phyloP scores from a whole-genome alignment of 2,113 vertebrate species.

The Maccullochella peelii region DNA sequence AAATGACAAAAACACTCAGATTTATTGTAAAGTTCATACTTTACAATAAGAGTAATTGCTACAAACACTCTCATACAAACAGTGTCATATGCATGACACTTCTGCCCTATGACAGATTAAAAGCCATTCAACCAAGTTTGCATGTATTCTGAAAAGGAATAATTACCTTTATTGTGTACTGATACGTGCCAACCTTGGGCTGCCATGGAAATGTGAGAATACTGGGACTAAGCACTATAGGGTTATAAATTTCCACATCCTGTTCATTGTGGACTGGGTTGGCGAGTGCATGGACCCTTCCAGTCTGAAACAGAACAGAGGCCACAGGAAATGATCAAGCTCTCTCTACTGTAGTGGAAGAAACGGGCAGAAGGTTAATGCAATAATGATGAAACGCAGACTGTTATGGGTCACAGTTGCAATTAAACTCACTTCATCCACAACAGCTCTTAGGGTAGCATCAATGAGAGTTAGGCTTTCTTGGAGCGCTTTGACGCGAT shows the following conservation, averaged over 20 bases:
- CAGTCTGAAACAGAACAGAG: constrained; percentile 82
- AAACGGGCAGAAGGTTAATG: constrained; percentile 3
- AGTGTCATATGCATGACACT: background rate
- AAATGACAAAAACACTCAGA: background rate
- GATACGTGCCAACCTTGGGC: constrained; percentile 91
- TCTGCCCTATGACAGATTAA: background rate
- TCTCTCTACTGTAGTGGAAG: background rate
- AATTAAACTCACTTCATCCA: constrained; percentile 88
- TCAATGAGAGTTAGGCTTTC: constrained; percentile 88
- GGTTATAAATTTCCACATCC: constrained; percentile 93
- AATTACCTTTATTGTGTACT: constrained; percentile 92
- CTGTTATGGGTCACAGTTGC: background rate
- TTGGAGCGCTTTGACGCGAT: constrained; percentile 86
- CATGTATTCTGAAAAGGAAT: background rate
- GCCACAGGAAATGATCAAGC: constrained; percentile 28
- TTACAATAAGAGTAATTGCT: background rate
- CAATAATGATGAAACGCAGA: constrained; percentile 6
- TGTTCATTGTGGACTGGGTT: constrained; percentile 92
- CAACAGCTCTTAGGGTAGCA: constrained; percentile 87
- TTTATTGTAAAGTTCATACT: background rate
- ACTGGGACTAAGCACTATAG: constrained; percentile 90
- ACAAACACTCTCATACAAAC: constrained; percentile 6
- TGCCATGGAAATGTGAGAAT: constrained; percentile 98
- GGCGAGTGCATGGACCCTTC: constrained; percentile 84
- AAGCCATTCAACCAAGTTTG: background rate